phyloP scores from a whole-genome alignment of 2,888 invertebrate species.

The Thumatha senex region DNA sequence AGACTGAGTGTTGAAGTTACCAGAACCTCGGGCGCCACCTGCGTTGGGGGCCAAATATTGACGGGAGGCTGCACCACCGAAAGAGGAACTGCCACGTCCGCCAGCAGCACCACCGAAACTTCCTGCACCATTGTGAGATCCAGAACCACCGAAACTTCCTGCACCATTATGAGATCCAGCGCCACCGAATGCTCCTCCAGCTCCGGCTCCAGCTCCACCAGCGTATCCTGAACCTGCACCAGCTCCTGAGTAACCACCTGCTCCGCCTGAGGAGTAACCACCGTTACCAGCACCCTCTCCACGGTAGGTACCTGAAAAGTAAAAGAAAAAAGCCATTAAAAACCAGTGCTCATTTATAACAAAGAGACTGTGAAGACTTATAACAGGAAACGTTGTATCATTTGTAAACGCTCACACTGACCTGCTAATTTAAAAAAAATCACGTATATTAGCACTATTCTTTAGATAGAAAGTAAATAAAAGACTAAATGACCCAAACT shows the following conservation, averaged over 20 bases:
- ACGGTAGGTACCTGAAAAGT: slow-evolving; percentile 67
- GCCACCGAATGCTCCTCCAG: slow-evolving; percentile 17
- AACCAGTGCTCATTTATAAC: not conserved
- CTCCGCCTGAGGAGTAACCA: slow-evolving; percentile 23
- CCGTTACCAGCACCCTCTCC: slow-evolving; percentile 65
- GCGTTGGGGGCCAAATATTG: slow-evolving; percentile 74
- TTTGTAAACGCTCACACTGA: too few species aligned
- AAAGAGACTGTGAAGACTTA: too few species aligned
- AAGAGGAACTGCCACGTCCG: slow-evolving; percentile 29
- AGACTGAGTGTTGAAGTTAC: slow-evolving; percentile 74
- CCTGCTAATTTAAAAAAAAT: too few species aligned
- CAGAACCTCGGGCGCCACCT: slow-evolving; percentile 59
- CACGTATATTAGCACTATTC: too few species aligned
- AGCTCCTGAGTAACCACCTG: slow-evolving; percentile 17
- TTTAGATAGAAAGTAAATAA: too few species aligned
- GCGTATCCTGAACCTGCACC: slow-evolving; percentile 23
- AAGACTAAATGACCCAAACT: too few species aligned
- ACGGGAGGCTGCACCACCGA: slow-evolving; percentile 59
- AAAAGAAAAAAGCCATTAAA: not conserved
- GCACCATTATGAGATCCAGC: slow-evolving; percentile 25
- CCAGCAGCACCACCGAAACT: slow-evolving; percentile 12
- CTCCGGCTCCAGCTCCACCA: slow-evolving; percentile 42
- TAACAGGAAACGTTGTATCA: too few species aligned
- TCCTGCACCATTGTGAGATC: not conserved
- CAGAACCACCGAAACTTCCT: slow-evolving; percentile 13